A percentile compares a stretch with the other conserved stretches of the same genome.
These are phyloP conservation scores for Hoplostethus mediterraneus DNA, from an alignment of 2,797 vertebrate species.

Conservation along the genomic window DNA sequence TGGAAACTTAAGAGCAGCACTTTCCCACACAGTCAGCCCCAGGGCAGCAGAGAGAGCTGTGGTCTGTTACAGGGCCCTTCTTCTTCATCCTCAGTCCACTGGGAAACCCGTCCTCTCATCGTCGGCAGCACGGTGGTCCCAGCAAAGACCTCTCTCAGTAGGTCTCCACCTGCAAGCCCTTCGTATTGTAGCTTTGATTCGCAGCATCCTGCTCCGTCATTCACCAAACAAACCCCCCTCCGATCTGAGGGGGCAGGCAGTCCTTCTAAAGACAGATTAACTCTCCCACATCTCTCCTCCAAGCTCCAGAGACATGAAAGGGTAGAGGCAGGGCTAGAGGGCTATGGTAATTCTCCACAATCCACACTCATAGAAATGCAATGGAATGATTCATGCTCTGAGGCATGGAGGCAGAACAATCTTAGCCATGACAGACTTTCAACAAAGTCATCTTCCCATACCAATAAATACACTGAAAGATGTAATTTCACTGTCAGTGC, in stretches of 20 bases:
- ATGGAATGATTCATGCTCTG: conserved; percentile 55
- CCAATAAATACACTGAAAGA: conserved; percentile 46
- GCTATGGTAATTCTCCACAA: conserved; percentile 56
- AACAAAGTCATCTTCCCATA: conserved; percentile 38
- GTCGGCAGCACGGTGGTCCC: conserved; percentile 60
- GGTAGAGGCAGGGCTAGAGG: conserved; percentile 49
- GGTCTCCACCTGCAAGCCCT: conserved; percentile 32
- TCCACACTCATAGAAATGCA: conserved; percentile 59
- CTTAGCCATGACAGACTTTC: conserved; percentile 54
- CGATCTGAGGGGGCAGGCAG: conserved; percentile 31
- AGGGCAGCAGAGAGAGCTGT: conserved; percentile 43
- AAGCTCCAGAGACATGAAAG: conserved; percentile 64
- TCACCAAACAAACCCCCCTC: conserved; percentile 37
- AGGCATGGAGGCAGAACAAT: conserved; percentile 54
- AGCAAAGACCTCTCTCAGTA: conserved; percentile 6
- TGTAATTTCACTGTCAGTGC: conserved; percentile 59
- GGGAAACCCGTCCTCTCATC: conserved; percentile 64
- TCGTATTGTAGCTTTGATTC: conserved; percentile 32
- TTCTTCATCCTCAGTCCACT: conserved; percentile 68
- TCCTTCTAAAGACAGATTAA: conserved; percentile 59
- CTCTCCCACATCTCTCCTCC: conserved; percentile 64
- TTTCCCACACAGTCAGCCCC: conserved; percentile 60
- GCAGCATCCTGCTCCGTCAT: conserved; percentile 19
- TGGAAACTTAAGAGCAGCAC: conserved; percentile 73
- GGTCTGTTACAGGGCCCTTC: conserved; percentile 52